A percentile compares a stretch with the other conserved stretches of the same genome.
phyloP scores from a whole-genome alignment of 1,140 invertebrate species.

The Trissolcus basalis region DNA sequence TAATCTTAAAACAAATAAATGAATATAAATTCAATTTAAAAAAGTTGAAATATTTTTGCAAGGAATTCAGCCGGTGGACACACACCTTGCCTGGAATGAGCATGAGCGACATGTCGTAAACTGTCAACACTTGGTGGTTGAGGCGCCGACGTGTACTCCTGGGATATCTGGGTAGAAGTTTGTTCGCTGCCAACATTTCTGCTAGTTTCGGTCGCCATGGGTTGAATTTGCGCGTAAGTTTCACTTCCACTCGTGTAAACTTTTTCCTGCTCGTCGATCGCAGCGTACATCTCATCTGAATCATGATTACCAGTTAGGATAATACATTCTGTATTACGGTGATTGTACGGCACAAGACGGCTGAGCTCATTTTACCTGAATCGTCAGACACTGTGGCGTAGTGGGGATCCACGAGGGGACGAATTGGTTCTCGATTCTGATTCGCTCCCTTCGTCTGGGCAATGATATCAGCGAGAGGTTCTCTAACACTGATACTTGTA shows the following conservation, averaged over 20 bases:
- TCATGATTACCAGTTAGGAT: conserved; percentile 31
- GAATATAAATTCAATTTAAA: too few species aligned
- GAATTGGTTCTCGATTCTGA: conserved; percentile 73
- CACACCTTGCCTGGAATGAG: conserved; percentile 84
- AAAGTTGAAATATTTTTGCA: too few species aligned
- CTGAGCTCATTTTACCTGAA: conserved; percentile 83
- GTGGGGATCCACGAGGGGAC: conserved; percentile 81
- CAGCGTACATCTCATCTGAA: conserved; percentile 90
- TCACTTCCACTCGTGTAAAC: conserved; percentile 88
- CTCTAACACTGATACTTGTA: conserved; percentile 92
- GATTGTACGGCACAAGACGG: too few species aligned
- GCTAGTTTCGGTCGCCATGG: conserved; percentile 75
- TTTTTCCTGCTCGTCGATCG: conserved; percentile 87
- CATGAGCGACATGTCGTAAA: conserved; percentile 79
- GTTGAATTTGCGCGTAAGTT: conserved; percentile 91
- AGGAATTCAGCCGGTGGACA: too few species aligned
- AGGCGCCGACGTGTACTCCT: conserved; percentile 72
- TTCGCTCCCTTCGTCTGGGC: conserved; percentile 77
- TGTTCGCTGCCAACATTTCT: conserved; percentile 72
- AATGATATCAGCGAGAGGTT: conserved; percentile 86
- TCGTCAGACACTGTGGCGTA: conserved; percentile 91
- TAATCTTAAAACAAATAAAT: too few species aligned
- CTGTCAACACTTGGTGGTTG: conserved; percentile 79
- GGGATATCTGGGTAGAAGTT: conserved; percentile 54
- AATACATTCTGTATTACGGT: too few species aligned